Evolutionary conservation across 2,797 vertebrate genomes (phyloP), one percentile per base, ranked within the genome.

Genomic region (Tinamus major): DNA sequence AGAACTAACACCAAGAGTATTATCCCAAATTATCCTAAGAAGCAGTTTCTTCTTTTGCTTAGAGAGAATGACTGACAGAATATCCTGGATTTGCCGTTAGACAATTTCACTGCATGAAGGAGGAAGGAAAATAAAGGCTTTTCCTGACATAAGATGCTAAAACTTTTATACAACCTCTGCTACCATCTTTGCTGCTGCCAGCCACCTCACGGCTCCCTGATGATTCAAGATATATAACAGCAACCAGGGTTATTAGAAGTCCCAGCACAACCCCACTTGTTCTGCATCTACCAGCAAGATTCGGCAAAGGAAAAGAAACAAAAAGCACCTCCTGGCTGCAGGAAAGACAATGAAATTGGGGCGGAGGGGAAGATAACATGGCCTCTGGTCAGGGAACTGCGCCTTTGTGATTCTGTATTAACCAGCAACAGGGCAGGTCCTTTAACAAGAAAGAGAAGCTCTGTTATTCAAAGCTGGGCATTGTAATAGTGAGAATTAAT

Each of bases 401-500:
- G 56, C 24, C 51, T 81, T 87, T 86, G 44, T 68, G 56, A 56
- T 56, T 91, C 67, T 56, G 4, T 62, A 88, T 70, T 59, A 72
- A 53, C n/a, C 44, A 87, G 21, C 59, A 87, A 33, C 1, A 86
- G 29, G 67, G 0, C 4, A 59, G n/a, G 23, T 1, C 17, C 35
- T 84, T 78, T 48, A 70, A 63, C 75, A 79, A 48, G 63, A 58
- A 93, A 83, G 44, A 49, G 74, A 63, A 89, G 46, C 23, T 80
- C 48, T 71, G 39, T 33, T 65, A 92, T 4, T 70, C 42, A 83
- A 89, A 89, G 27, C 39, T 88, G 6, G 10, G 18, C 58, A 65
- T 39, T 64, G 58, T 56, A 83, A 72, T 62, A 92, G 74, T 17
- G 82, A 86, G 19, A 69, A 77, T 63, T 91, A 88, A 95, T 81